Conservation (phyloP, 2,888 invertebrate species). For the Agonopterix heracliana region DNA sequence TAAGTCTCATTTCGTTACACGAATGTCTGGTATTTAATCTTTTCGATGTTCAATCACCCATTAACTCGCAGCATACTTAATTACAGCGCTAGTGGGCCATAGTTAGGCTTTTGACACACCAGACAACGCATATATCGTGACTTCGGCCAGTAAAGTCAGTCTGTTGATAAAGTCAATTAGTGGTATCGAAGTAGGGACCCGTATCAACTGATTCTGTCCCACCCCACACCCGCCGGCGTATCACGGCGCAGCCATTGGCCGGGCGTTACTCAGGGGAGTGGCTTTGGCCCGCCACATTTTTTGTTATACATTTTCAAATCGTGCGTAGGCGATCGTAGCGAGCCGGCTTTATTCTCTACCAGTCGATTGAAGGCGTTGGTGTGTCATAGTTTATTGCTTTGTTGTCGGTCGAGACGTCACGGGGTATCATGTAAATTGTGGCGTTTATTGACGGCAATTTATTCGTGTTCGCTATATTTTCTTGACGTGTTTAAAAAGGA, state of each 20-base stretch:
- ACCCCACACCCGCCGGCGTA: constrained; percentile 52
- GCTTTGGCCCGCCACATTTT: constrained; percentile 58
- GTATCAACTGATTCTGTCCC: constrained; percentile 68
- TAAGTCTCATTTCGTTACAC: no score
- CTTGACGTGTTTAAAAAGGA: constrained; percentile 50
- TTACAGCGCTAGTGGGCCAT: constrained; percentile 61
- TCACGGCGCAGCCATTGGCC: constrained; percentile 54
- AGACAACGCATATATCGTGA: constrained; percentile 74
- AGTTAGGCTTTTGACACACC: constrained; percentile 72
- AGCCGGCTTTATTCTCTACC: constrained; percentile 64
- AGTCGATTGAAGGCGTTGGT: constrained; percentile 72
- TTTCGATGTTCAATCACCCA: constrained; percentile 42
- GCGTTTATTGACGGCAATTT: constrained; percentile 48
- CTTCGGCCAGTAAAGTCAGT: constrained; percentile 72
- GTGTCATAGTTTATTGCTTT: constrained; percentile 70
- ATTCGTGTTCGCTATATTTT: constrained; percentile 45
- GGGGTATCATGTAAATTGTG: constrained; percentile 62
- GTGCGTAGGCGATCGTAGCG: constrained; percentile 61
- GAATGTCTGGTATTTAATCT: no score
- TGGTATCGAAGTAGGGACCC: constrained; percentile 71
- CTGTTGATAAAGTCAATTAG: constrained; percentile 77
- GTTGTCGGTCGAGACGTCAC: constrained; percentile 51
- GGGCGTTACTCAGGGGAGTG: constrained; percentile 61
- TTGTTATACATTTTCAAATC: constrained; percentile 56
- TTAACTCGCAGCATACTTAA: constrained; percentile 62